Conservation (phyloP, 2,888 invertebrate genomes). For the Platycheirus rosarum region DNA sequence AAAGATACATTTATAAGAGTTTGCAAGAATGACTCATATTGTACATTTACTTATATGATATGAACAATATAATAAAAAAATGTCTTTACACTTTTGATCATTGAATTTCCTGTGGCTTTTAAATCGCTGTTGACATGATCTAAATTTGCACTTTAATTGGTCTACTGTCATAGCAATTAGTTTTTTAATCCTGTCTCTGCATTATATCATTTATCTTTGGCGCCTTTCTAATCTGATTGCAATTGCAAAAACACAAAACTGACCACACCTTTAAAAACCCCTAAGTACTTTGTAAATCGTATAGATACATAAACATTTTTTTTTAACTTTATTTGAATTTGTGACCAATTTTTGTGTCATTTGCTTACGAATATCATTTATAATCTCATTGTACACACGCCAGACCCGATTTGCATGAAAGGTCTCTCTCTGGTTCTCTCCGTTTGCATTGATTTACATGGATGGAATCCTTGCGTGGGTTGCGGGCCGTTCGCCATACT, state of each 20-base stretch:
- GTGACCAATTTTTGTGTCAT: constrained; percentile 70
- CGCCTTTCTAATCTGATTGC: constrained; percentile 64
- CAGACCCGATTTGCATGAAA: constrained; percentile 60
- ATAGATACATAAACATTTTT: too few species aligned
- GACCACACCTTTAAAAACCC: constrained; percentile 49
- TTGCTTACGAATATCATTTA: constrained; percentile 73
- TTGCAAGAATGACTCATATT: too few species aligned
- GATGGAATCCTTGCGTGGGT: constrained; percentile 70
- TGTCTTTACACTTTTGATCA: too few species aligned
- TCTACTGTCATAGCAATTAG: constrained; percentile 63
- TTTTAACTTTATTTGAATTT: constrained; percentile 23
- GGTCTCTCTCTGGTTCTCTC: constrained; percentile 25
- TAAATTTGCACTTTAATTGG: constrained; percentile 65
- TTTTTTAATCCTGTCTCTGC: constrained; percentile 31
- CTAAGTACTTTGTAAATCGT: constrained; percentile 9
- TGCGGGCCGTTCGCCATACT: constrained; percentile 63
- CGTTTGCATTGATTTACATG: constrained; percentile 66
- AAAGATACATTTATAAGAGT: too few species aligned
- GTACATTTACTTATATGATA: too few species aligned
- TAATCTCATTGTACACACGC: constrained; percentile 68
- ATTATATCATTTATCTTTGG: constrained; percentile 64
- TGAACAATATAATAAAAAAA: too few species aligned
- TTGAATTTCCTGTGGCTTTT: constrained; percentile 11
- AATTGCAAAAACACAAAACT: constrained; percentile 36
- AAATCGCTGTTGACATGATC: constrained; percentile 41